Evolutionary conservation across 2,113 vertebrate species (phyloP).

Genomic region (Macrotis lagotis): DNA sequence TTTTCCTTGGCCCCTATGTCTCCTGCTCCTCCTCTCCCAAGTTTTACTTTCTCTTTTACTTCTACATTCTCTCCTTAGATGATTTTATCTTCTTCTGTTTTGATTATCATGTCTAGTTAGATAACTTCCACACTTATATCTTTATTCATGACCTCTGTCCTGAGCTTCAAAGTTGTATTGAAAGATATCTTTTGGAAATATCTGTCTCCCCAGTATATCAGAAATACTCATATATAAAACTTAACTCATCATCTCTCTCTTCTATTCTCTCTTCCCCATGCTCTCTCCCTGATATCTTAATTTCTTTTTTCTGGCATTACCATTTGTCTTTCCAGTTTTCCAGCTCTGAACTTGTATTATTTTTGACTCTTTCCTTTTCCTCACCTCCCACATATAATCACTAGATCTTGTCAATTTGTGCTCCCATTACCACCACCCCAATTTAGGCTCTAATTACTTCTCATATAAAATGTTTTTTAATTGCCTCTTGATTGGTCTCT

Average conservation of each 20-base stretch:
- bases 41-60: slow-evolving; percentile 1
- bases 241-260: not conserved
- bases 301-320: slow-evolving; percentile 17
- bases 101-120: not conserved
- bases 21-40: not conserved
- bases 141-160: not conserved
- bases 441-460: not conserved
- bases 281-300: not conserved
- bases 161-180: not conserved
- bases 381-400: not conserved
- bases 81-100: slow-evolving; percentile 18
- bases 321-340: not conserved
- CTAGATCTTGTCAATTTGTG: not conserved
- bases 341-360: not conserved
- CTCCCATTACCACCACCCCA: not conserved
- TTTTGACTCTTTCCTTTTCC: not conserved
- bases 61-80: slow-evolving; percentile 27
- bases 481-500: not conserved
- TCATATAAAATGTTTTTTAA: not conserved
- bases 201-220: not conserved
- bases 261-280: not conserved
- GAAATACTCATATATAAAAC: not conserved
- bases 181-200: not conserved
- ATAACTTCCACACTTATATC: not conserved
- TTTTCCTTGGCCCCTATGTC: not conserved